Evolutionary conservation across 2,888 invertebrate genomes (phyloP).

Genomic region (Endotricha flammealis): DNA sequence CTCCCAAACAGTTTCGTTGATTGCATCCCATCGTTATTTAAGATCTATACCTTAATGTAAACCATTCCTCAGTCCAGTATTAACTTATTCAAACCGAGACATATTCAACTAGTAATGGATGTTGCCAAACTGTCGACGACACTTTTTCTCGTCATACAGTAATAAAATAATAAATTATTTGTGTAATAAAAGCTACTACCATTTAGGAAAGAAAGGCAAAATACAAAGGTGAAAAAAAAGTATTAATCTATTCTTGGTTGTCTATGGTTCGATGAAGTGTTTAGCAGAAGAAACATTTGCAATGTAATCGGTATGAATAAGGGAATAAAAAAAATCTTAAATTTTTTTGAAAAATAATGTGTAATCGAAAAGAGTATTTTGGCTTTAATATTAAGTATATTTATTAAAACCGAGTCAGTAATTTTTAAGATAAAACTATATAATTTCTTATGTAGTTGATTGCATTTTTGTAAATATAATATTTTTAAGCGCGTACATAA

Average conservation of each 20-base stretch:
- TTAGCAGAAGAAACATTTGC: too few relatives aligned
- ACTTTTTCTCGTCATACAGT: too few relatives aligned
- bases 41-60: slow-evolving; percentile 27
- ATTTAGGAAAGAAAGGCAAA: too few relatives aligned
- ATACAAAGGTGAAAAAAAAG: too few relatives aligned
- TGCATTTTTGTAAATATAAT: slow-evolving; percentile 36
- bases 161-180: too few relatives aligned
- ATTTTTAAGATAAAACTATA: slow-evolving; percentile 49
- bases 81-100: slow-evolving; percentile 24
- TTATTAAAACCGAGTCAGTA: slow-evolving; percentile 71
- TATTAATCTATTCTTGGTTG: too few relatives aligned
- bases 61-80: slow-evolving; percentile 65
- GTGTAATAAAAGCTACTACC: too few relatives aligned
- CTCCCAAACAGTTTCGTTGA: too few relatives aligned
- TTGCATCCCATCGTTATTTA: slow-evolving; percentile 2
- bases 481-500: slow-evolving; percentile 22
- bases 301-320: slow-evolving; percentile 14
- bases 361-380: slow-evolving; percentile 38
- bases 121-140: too few relatives aligned
- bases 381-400: slow-evolving; percentile 58
- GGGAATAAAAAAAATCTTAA: slow-evolving; percentile 24
- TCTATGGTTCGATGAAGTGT: too few relatives aligned
- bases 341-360: slow-evolving; percentile 20
- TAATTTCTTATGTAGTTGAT: slow-evolving; percentile 32
- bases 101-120: too few relatives aligned